phyloP scores from a whole-genome alignment of 2,797 vertebrate genomes.

The Epinephelus awoara region DNA sequence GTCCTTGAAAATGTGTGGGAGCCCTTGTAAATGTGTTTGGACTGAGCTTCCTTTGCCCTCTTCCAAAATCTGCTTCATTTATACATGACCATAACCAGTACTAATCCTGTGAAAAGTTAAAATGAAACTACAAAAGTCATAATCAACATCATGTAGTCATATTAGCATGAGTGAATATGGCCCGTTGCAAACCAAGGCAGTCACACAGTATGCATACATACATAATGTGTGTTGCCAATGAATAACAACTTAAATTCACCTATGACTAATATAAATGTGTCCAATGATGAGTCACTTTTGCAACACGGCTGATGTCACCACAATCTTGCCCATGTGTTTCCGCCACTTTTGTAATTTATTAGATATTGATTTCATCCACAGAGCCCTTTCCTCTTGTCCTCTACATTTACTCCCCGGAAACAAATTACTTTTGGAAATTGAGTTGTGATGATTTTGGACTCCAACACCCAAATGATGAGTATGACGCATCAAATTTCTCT shows the following conservation, averaged over 20 bases:
- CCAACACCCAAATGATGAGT: conserved; percentile 1
- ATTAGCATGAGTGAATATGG: background rate
- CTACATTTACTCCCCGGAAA: conserved; percentile 13
- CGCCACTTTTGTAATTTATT: conserved; percentile 4
- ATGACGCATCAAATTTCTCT: conserved; percentile 16
- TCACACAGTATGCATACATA: background rate
- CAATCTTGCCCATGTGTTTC: conserved; percentile 8
- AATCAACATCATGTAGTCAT: no score
- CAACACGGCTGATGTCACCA: background rate
- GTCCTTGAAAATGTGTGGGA: no score
- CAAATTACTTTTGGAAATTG: conserved; percentile 18
- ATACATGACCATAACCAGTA: background rate
- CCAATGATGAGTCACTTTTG: conserved; percentile 30
- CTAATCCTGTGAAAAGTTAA: background rate
- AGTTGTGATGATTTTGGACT: conserved; percentile 32
- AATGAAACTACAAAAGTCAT: no score
- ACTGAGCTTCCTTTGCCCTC: background rate
- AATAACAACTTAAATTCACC: conserved; percentile 36
- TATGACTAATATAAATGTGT: conserved; percentile 29
- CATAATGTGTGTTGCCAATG: conserved; percentile 4
- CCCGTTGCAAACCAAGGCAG: background rate
- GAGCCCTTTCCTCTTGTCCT: conserved; percentile 8
- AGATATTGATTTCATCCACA: conserved; percentile 26
- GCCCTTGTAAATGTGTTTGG: background rate
- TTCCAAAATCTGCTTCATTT: background rate